Base-by-base conservation (phyloP, 1,140 invertebrate genomes). In the Odontomachus brunneus region DNA sequence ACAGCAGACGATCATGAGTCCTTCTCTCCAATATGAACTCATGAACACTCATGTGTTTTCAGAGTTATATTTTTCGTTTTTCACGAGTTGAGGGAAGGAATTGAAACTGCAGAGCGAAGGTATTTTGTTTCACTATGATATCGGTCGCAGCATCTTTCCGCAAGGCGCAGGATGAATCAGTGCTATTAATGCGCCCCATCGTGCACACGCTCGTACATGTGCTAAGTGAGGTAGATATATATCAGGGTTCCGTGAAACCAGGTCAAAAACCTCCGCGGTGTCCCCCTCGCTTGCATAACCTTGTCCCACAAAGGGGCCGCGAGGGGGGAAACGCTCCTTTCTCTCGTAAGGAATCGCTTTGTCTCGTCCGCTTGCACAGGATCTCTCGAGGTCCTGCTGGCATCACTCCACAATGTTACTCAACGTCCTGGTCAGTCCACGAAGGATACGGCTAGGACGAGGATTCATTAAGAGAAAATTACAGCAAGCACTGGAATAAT, bases 261-360 rank as follows among this genome's bases (percentile, higher is more conserved):
- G 76, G 76, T 81, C 76, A 33, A 81, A 81, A 81, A 81, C 66
- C 76, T 71, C 66, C 12, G 33, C 19, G 17, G 17, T 80, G n/a
- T 15, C 65, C 22, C 29, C 24, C n/a, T 48, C 38, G 38, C 53
- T 72, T 81, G 38, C 38, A 48, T 71, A 72, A 81, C 76, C 76
- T 80, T 80, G 76, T 80, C 63, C 76, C 67, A 81, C 66, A 81
- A 81, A 81, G n/a, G 38, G 3, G 33, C 33, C n/a, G 15, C 57
- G 22, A 81, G 55, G 48, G 29, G 44, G 73, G n/a, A 63, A 66
- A 76, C 19, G 19, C 29, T 66, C 49, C 60, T 76, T 66, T 76
- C 62, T 76, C 74, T 76, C 44, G 11, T 26, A 75, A 75, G 72
- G 26, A 76, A 17, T 66, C 26, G 26, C 65, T 73, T 60, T 48